A percentile compares a stretch with the other conserved stretches of the same genome.
phyloP scores from a whole-genome alignment of 2,113 vertebrate genomes.

The Morone saxatilis region DNA sequence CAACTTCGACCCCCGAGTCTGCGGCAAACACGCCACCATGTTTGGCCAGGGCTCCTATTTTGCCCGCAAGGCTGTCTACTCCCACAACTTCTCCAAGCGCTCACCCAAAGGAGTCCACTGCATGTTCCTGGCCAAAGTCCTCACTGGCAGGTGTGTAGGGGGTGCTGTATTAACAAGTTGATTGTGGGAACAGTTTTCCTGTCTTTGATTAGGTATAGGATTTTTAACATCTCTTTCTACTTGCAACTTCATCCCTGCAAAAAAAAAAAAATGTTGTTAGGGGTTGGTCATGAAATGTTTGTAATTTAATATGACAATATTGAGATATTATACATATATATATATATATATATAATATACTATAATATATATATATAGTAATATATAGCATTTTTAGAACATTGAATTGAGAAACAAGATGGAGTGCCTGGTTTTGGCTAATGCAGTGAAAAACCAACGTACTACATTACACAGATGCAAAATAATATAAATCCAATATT shows the following conservation, averaged over 20 bases:
- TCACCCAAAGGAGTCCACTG: constrained; percentile 95
- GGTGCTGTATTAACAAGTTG: not conserved
- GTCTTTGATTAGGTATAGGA: not conserved
- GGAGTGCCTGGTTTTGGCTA: not conserved
- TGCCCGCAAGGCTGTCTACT: constrained; percentile 96
- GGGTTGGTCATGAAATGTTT: not conserved
- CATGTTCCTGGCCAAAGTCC: constrained; percentile 99
- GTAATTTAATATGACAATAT: not conserved
- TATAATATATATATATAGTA: not conserved
- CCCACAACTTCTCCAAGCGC: constrained; percentile 97
- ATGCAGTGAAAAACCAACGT: not conserved
- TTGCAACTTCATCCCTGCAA: not conserved
- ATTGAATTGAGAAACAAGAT: not conserved
- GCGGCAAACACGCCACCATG: constrained; percentile 98
- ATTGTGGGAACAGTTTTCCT: not conserved
- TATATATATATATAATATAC: too few species aligned
- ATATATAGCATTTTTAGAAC: not conserved
- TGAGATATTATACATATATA: too few species aligned
- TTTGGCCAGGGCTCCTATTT: constrained; percentile 99
- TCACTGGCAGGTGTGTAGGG: constrained; percentile 88
- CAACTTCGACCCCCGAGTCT: constrained; percentile 98
- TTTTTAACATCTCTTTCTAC: not conserved
- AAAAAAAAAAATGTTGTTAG: not conserved
- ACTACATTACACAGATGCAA: not conserved
- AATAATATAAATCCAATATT: not conserved